phyloP scores from a whole-genome alignment of 2,113 vertebrate species.

The Pseudorectes ferrugineus region DNA sequence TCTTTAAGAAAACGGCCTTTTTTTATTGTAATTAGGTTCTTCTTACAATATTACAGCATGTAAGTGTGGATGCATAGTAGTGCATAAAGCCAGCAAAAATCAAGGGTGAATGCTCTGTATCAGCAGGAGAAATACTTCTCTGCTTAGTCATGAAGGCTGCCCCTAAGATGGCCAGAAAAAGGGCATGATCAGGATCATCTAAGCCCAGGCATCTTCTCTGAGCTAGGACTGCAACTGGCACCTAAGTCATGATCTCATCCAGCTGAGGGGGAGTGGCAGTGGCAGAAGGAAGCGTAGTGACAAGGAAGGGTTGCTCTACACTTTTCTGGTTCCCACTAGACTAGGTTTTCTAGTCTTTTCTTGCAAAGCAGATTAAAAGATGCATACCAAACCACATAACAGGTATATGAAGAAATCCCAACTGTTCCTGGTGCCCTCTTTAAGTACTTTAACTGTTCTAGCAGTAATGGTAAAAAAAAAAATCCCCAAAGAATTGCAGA shows the following conservation, averaged over 20 bases:
- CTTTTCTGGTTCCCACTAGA: background rate
- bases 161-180: fast-evolving
- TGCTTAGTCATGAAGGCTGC: background rate
- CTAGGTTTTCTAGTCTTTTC: background rate
- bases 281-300: background rate
- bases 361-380: background rate
- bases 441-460: background rate
- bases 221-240: background rate
- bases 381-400: background rate
- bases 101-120: fast-evolving
- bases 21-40: background rate
- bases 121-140: background rate
- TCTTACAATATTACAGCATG: background rate
- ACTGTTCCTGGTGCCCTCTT: background rate
- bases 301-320: background rate
- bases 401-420: background rate
- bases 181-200: background rate
- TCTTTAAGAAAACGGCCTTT: background rate
- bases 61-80: background rate
- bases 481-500: background rate
- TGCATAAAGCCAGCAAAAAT: background rate
- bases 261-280: background rate
- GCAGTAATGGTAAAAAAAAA: background rate
- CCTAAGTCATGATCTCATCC: fast-evolving
- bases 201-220: background rate